Evolutionary conservation across 2,113 vertebrate species (phyloP), one percentile per base, ranked within the genome.

Genomic region (Salvelinus alpinus): DNA sequence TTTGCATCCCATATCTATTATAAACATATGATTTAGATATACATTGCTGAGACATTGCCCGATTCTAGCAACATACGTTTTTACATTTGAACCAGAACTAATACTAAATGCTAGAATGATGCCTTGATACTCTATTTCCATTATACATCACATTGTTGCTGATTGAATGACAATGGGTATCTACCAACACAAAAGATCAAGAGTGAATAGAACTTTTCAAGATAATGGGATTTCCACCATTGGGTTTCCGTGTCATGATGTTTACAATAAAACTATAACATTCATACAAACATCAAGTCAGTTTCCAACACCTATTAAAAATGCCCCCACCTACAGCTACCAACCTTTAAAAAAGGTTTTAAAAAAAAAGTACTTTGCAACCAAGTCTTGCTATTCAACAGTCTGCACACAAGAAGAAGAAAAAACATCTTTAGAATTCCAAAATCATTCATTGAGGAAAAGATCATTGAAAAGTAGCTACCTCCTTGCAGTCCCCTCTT

Each of bases 181-280:
- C 83, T 87, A 77, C 83, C 69, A 48, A 83, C 83, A 90, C 87
- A 85, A 83, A 88, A 81, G 72, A 80, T 73, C 57, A 80, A 78
- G 82, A 83, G 76, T 75, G 25, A 83, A 83, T 75, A 83, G 83
- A 78, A 78, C 83, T 80, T 91, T 84, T 82, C 85, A 54, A 87
- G 88, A 89, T 80, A 78, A 88, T 94, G 94, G 95, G 94, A 95
- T 90, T 94, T 92, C 93, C 96, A 97, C 96, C 94, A 93, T 94
- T 92, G 92, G 94, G 95, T 96, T 97, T 95, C 94, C 96, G 95
- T 96, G 96, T 96, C 96, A 94, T 95, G 96, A 95, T 96, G 96
- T 95, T 96, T 95, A 96, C 90, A 92, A 91, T 92, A 92, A 81
- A 91, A 93, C 92, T 91, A 95, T 94, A 94, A 96, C 94, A 95